Evolutionary conservation across 1,140 invertebrate genomes (phyloP).

Genomic region (Euwallacea similis): DNA sequence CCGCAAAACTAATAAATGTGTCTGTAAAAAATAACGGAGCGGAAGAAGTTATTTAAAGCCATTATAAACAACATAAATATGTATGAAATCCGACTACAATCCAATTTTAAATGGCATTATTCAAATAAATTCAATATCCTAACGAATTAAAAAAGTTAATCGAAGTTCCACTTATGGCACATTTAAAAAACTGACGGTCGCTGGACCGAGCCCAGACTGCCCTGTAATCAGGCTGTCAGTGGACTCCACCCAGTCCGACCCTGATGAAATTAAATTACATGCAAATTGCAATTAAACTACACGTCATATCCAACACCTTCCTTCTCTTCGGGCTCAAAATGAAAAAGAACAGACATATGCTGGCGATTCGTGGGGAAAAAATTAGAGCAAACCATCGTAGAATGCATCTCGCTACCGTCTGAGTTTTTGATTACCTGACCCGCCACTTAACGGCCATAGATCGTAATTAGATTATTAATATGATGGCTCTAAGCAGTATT

Average conservation of each 20-base stretch:
- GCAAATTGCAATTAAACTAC: conserved; percentile 43
- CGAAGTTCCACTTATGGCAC: conserved; percentile 41
- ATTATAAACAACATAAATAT: conserved; percentile 8
- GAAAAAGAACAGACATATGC: conserved; percentile 14
- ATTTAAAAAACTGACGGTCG: conserved; percentile 43
- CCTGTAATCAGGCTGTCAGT: conserved; percentile 53
- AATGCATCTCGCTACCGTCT: conserved; percentile 47
- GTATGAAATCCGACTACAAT: conserved; percentile 17
- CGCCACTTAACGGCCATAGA: conserved; percentile 45
- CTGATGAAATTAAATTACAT: conserved; percentile 54
- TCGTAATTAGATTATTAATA: conserved; percentile 51
- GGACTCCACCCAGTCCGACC: conserved; percentile 50
- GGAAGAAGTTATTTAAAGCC: no score
- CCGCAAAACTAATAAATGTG: no score
- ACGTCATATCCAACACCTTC: conserved; percentile 38
- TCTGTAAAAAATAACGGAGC: no score
- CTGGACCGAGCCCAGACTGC: conserved; percentile 34
- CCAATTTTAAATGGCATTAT: conserved; percentile 23
- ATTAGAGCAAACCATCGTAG: conserved; percentile 1
- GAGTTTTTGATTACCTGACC: conserved; percentile 46
- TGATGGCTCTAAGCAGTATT: conserved; percentile 40
- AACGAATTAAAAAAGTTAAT: conserved; percentile 39
- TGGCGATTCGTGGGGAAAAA: conserved; percentile 34
- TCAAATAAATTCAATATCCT: conserved; percentile 32
- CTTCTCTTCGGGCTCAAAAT: conserved; percentile 22